Evolutionary conservation across 37 sponge, comb jelly and placozoan genomes (phyloP).

Genomic region (Agelas oroides): DNA sequence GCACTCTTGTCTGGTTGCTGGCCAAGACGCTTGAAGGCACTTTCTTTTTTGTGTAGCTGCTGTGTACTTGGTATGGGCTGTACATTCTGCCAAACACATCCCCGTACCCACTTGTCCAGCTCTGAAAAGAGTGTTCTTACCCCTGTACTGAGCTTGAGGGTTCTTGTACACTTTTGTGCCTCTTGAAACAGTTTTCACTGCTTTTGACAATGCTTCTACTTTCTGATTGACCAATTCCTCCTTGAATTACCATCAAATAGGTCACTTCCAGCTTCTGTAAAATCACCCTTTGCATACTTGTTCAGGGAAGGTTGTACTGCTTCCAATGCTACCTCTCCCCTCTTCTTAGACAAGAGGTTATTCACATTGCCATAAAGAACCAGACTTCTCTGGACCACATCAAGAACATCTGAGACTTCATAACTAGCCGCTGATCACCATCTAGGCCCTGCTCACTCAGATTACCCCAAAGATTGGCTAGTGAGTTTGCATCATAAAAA

Average conservation of each 20-base stretch:
- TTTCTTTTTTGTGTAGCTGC: background rate
- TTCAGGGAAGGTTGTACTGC: background rate
- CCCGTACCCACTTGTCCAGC: background rate
- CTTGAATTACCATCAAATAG: background rate
- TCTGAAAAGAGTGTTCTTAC: background rate
- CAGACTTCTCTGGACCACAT: too few species aligned
- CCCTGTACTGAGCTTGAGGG: background rate
- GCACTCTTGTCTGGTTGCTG: background rate
- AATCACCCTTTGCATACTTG: background rate
- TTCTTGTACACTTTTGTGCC: background rate
- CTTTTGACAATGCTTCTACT: background rate
- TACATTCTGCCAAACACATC: background rate
- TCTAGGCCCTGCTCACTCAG: too few species aligned
- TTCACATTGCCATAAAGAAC: background rate
- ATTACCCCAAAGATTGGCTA: too few species aligned
- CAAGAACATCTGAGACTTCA: too few species aligned
- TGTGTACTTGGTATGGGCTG: background rate
- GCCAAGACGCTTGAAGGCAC: background rate
- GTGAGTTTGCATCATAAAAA: too few species aligned
- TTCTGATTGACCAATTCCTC: background rate
- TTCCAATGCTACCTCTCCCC: too few species aligned
- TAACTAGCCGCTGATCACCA: too few species aligned
- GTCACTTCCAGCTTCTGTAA: background rate
- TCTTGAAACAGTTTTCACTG: background rate
- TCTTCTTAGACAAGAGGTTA: background rate